Base-by-base conservation (phyloP, 2,888 invertebrate genomes). In the Drosophila greeni region DNA sequence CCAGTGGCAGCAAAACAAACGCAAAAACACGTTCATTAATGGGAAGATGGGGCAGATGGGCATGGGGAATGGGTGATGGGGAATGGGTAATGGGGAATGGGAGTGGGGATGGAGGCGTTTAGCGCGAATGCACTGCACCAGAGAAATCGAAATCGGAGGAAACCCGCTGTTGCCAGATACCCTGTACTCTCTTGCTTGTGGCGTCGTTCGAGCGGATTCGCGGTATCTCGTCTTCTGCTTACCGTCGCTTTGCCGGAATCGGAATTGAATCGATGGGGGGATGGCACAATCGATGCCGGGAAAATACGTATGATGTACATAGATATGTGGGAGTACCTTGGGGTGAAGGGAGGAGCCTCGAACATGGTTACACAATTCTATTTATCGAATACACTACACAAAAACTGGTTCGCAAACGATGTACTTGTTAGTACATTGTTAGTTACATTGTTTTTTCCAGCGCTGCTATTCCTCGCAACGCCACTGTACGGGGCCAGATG, bases 21-120 rank as follows among this genome's bases (percentile, higher is more conserved):
- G 52, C 55, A 58, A 33, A 58, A 59, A 65, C 61, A 64, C 61
- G 61, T 61, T 61, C 61, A 65, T 61, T 61, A 65, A 51, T 31
- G 65, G 51, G 34, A 61, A 65, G 61, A 31, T 33, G 39, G 52
- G 18, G 33, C 29, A 52, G 16, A 64, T 47, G 26, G 40, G 20
- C 11, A 53, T 26, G 34, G 6, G 55, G 20, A 33, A 26, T 26
- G 43, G 43, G 43, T 16, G 3, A 53, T 26, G 34, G 6, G 55
- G 20, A 33, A 26, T 26, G 43, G 43, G 43, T 16, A 45, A 9
- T 34, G 33, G 16, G 23, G 16, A 9, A 6, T 16, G 24, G 23
- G 16, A 9, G 4, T 16, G 24, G 24, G 34, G 26, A 5, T 33
- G 24, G 16, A 37, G 60, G 43, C 26, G 62, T 45, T 62, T 48